phyloP scores from a whole-genome alignment of 2,113 vertebrate species.

The Rhombomys opimus region DNA sequence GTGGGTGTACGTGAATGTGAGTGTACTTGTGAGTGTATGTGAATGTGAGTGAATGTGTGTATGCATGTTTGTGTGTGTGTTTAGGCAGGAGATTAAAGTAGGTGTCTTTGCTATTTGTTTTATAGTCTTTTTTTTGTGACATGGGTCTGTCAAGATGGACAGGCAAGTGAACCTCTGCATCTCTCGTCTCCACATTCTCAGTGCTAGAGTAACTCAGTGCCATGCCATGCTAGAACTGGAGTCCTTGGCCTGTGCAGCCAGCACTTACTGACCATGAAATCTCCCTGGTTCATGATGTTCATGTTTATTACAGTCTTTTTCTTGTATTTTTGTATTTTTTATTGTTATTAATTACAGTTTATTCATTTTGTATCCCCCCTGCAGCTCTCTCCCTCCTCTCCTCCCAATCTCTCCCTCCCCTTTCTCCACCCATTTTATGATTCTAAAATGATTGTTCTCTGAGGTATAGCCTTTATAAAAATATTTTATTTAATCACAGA shows the following conservation, averaged over 20 bases:
- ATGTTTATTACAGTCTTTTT: background rate
- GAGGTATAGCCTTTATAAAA: conserved; percentile 18
- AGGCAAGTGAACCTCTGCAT: background rate
- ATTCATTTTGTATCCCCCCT: too few species aligned
- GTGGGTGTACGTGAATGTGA: background rate
- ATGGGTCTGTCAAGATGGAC: background rate
- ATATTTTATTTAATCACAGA: conserved; percentile 21
- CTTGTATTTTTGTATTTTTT: too few species aligned
- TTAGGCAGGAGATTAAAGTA: too few species aligned
- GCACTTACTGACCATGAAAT: background rate
- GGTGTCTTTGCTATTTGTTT: background rate
- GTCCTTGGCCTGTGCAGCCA: background rate
- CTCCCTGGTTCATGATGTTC: background rate
- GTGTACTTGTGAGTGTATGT: background rate
- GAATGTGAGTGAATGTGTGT: background rate
- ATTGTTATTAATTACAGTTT: too few species aligned
- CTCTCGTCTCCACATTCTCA: background rate
- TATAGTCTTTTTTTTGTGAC: background rate
- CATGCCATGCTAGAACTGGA: background rate
- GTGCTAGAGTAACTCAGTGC: background rate
- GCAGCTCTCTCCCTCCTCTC: too few species aligned
- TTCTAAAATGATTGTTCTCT: background rate
- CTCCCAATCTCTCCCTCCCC: too few species aligned
- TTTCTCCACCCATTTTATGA: background rate
- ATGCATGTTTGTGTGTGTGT: background rate